phyloP scores from a whole-genome alignment of 2,888 invertebrate genomes.

The Trissonchulus sp. region DNA sequence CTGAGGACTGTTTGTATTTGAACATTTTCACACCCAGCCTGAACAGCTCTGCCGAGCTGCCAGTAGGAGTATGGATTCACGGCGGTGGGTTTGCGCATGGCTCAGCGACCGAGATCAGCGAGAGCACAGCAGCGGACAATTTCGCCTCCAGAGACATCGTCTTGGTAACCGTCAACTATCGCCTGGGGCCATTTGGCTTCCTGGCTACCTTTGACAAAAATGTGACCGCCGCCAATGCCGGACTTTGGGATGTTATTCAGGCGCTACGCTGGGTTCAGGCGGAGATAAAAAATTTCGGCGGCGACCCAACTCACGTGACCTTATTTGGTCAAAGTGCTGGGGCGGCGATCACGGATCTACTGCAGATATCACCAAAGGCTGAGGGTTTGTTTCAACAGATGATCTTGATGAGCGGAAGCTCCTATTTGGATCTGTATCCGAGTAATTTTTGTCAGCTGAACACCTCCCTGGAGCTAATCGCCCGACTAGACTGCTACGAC shows the following conservation, averaged over 20 bases:
- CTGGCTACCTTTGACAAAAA: slow-evolving; percentile 31
- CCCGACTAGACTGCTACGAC: no score
- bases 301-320: slow-evolving; percentile 71
- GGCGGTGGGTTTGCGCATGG: slow-evolving; percentile 58
- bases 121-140: slow-evolving; percentile 54
- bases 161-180: slow-evolving; percentile 60
- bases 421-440: no score
- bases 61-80: slow-evolving; percentile 59
- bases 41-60: no score
- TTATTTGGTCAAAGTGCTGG: slow-evolving; percentile 72
- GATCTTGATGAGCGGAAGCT: slow-evolving; percentile 25
- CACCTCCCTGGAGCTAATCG: no score
- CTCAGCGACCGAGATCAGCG: slow-evolving; percentile 54
- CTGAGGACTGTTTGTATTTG: slow-evolving; percentile 87
- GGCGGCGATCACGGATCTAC: slow-evolving; percentile 56
- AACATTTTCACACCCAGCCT: slow-evolving; percentile 79
- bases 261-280: slow-evolving; percentile 60
- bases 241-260: slow-evolving; percentile 56
- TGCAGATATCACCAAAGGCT: slow-evolving; percentile 1
- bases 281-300: slow-evolving; percentile 72
- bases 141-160: slow-evolving; percentile 58
- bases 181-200: slow-evolving; percentile 58
- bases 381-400: slow-evolving; percentile 25
- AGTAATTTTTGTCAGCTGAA: no score
- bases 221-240: slow-evolving; percentile 58